A percentile compares a stretch with the other conserved stretches of the same genome.
Conservation (phyloP, 2,113 vertebrate genomes). For the Podilymbus podiceps region DNA sequence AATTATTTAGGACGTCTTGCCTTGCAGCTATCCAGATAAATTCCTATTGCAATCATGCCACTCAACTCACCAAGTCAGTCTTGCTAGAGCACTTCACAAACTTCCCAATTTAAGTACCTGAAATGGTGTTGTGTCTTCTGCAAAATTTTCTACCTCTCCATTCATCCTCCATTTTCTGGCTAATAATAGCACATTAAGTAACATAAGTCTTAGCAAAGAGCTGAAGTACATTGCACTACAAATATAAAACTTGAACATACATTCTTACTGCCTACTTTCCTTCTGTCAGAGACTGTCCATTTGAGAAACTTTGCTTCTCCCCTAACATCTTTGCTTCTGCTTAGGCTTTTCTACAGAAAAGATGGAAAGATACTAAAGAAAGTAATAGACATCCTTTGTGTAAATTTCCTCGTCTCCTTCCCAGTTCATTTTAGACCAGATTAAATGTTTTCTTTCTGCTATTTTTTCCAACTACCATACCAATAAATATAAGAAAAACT, state of each 20-base stretch:
- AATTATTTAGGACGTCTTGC: neutral
- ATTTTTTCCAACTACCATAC: neutral
- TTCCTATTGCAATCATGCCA: neutral
- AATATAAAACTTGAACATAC: neutral
- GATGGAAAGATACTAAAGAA: neutral
- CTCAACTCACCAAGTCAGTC: neutral
- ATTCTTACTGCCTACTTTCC: neutral
- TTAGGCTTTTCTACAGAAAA: neutral
- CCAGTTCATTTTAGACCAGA: neutral
- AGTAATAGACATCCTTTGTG: neutral
- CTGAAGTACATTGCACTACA: neutral
- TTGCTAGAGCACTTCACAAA: neutral
- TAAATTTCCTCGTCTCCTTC: neutral
- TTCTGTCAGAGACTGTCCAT: neutral
- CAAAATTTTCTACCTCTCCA: neutral
- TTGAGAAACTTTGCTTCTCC: neutral
- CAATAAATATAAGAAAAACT: neutral
- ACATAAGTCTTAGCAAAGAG: neutral
- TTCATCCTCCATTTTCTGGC: neutral
- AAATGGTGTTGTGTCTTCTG: neutral
- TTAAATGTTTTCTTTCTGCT: neutral
- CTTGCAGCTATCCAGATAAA: neutral
- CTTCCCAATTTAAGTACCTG: neutral
- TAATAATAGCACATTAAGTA: constrained; percentile 10
- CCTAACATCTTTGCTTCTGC: neutral